Evolutionary conservation across 2,797 vertebrate species (phyloP).

Genomic region (Gymnocypris eckloni): DNA sequence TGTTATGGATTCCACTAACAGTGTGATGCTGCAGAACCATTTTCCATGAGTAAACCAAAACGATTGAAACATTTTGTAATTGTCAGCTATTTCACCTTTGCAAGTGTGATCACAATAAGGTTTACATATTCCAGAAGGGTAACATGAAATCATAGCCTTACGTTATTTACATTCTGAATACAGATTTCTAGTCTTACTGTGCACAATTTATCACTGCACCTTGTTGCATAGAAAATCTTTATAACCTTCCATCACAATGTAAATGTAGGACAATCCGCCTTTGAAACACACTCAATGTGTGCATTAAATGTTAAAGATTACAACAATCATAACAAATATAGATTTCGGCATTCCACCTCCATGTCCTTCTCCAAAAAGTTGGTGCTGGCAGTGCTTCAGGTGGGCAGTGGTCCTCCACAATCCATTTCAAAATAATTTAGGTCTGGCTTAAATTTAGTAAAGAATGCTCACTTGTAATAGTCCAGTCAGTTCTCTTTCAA

Average conservation of each 20-base stretch:
- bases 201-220: not conserved
- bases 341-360: not conserved
- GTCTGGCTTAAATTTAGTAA: not conserved
- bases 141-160: not conserved
- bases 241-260: not conserved
- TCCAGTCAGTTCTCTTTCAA: not conserved
- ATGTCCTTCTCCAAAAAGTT: not conserved
- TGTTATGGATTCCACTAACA: slow-evolving; percentile 21
- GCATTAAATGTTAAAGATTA: not conserved
- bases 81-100: not conserved
- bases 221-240: not conserved
- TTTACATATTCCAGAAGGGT: not conserved
- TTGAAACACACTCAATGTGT: not conserved
- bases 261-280: not conserved
- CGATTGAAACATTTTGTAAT: not conserved
- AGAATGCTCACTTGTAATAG: not conserved
- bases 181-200: not conserved
- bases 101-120: not conserved
- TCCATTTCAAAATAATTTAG: not conserved
- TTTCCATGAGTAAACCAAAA: not conserved
- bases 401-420: not conserved
- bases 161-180: not conserved
- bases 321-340: not conserved
- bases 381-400: not conserved
- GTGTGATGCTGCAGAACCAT: not conserved